A percentile compares a stretch with the other conserved stretches of the same genome.
These are phyloP conservation scores for Hyles euphorbiae DNA, from an alignment of 1,140 invertebrate species.

Conservation along the genomic window DNA sequence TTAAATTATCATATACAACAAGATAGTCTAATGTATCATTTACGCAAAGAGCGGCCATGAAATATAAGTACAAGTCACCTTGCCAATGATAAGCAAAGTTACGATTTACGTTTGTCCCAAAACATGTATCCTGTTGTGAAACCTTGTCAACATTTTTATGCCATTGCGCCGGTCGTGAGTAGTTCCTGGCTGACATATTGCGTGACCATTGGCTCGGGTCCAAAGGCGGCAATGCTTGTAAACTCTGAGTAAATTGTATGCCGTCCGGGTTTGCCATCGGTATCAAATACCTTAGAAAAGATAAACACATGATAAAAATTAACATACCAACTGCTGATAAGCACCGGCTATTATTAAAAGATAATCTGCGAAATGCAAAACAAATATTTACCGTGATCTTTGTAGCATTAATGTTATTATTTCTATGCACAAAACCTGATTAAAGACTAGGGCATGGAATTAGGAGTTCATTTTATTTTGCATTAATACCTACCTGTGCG, in stretches of 20 bases:
- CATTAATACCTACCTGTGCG: no score
- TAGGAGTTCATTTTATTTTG: no score
- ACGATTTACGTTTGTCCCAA: slow-evolving; percentile 59
- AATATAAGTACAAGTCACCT: slow-evolving; percentile 32
- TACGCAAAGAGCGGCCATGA: background rate
- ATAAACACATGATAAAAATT: no score
- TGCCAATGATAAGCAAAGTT: slow-evolving; percentile 69
- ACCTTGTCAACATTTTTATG: slow-evolving; percentile 56
- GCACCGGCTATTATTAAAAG: no score
- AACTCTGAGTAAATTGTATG: slow-evolving; percentile 44
- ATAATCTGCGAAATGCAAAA: no score
- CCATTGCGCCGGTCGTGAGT: slow-evolving; percentile 42
- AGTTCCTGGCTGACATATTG: slow-evolving; percentile 36
- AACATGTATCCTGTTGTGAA: slow-evolving; percentile 29
- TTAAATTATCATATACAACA: no score
- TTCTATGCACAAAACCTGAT: background rate
- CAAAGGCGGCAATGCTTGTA: slow-evolving; percentile 27
- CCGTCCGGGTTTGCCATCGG: slow-evolving; percentile 59
- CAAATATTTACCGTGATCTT: background rate
- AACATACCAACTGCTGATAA: no score
- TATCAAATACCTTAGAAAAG: slow-evolving; percentile 49
- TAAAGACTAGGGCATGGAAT: no score
- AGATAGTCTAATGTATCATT: no score
- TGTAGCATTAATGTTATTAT: background rate
- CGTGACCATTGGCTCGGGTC: slow-evolving; percentile 34